phyloP scores from a whole-genome alignment of 2,888 invertebrate genomes.

The Papilio gigon region DNA sequence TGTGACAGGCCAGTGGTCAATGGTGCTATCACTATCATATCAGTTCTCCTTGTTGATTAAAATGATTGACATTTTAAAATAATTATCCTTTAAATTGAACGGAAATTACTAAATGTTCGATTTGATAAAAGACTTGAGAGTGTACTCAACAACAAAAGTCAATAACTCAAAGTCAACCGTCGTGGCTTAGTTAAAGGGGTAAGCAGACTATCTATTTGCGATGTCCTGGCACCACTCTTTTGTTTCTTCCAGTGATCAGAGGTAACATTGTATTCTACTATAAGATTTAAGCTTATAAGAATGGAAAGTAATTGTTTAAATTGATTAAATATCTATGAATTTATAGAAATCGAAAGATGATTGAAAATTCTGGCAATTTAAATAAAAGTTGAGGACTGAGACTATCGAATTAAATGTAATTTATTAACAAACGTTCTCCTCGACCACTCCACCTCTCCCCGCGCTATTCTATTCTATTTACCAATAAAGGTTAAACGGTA shows the following conservation, averaged over 20 bases:
- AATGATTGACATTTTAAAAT: not conserved
- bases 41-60: not conserved
- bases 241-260: no score
- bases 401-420: conserved; percentile 5
- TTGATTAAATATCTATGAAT: no score
- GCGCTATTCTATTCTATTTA: conserved; percentile 6
- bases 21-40: not conserved
- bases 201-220: no score
- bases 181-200: no score
- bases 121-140: not conserved
- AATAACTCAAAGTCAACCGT: no score
- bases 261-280: no score
- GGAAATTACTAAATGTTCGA: not conserved
- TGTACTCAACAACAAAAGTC: no score
- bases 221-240: no score
- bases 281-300: not conserved
- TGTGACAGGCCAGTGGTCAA: not conserved
- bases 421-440: conserved; percentile 18
- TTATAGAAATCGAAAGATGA: not conserved
- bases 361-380: conserved; percentile 20
- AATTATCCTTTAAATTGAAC: not conserved
- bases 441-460: not conserved
- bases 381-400: conserved; percentile 14
- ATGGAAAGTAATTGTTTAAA: not conserved
- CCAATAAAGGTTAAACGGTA: not conserved